Evolutionary conservation across 1,140 invertebrate species (phyloP).

Genomic region (Melipona quadrifasciata): DNA sequence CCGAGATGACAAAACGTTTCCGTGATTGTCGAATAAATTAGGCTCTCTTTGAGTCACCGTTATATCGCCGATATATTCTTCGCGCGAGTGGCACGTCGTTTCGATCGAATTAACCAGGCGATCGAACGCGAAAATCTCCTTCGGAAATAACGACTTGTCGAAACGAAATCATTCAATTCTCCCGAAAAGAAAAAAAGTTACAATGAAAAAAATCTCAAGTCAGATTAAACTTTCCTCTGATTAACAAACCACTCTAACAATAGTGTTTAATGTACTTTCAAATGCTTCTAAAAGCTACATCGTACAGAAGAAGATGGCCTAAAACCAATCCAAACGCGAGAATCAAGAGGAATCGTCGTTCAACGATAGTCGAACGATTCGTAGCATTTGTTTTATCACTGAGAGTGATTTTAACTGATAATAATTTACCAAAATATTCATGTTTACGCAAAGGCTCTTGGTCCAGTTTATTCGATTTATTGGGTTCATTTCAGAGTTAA

Average conservation of each 20-base stretch:
- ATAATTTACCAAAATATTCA: too few relatives aligned
- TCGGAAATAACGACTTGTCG: not conserved
- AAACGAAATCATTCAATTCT: not conserved
- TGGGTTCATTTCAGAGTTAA: too few relatives aligned
- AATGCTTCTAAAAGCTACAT: not conserved
- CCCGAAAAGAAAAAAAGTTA: too few relatives aligned
- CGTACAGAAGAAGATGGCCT: not conserved
- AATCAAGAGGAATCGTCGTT: not conserved
- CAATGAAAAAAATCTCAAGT: too few relatives aligned
- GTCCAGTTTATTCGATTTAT: too few relatives aligned
- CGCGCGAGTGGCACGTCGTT: not conserved
- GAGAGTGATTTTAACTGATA: too few relatives aligned
- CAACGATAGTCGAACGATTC: not conserved
- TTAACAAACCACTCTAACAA: not conserved
- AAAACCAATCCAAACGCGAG: not conserved
- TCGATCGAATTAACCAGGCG: not conserved
- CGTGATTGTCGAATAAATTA: constrained; percentile 5
- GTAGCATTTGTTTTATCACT: too few relatives aligned
- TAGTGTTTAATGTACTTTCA: not conserved
- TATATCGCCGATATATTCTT: not conserved
- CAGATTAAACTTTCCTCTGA: too few relatives aligned
- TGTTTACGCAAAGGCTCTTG: too few relatives aligned
- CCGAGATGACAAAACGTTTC: not conserved
- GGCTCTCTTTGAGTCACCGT: not conserved
- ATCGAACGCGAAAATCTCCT: not conserved